phyloP scores from a whole-genome alignment of 2,113 vertebrate genomes.

The Oxygymnocypris stewartii region DNA sequence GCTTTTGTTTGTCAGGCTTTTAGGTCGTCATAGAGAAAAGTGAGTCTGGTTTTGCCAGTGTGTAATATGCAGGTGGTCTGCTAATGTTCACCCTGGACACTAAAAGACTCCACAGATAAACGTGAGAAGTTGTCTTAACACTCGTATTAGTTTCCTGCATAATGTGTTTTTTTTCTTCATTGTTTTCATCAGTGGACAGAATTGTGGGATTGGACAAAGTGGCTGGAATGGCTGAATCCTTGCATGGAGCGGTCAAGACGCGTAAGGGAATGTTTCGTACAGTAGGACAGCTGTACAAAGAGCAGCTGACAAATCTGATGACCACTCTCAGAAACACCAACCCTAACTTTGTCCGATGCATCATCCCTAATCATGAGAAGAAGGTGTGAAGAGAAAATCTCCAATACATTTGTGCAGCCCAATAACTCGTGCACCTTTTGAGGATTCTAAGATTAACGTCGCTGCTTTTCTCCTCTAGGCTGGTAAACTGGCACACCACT shows the following conservation, averaged over 20 bases:
- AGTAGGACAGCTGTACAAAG: constrained; percentile 96
- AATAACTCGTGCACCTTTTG: background rate
- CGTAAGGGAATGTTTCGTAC: constrained; percentile 99
- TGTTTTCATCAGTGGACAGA: constrained; percentile 83
- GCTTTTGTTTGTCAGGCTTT: constrained; percentile 42
- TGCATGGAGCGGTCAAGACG: constrained; percentile 93
- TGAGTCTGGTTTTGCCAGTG: constrained; percentile 2
- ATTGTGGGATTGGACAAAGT: constrained; percentile 99
- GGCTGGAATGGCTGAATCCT: constrained; percentile 87
- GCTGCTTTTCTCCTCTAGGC: constrained; percentile 74
- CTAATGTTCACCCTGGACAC: constrained; percentile 22
- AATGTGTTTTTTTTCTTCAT: constrained; percentile 24
- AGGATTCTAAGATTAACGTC: background rate
- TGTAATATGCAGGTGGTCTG: constrained; percentile 31
- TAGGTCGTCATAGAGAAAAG: constrained; percentile 34
- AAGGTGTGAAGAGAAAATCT: constrained; percentile 76
- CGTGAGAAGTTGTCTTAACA: background rate
- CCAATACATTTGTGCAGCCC: background rate
- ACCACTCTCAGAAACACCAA: constrained; percentile 96
- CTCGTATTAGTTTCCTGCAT: background rate
- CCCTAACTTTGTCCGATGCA: constrained; percentile 98
- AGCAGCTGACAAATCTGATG: constrained; percentile 96
- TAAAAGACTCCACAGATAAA: constrained; percentile 21
- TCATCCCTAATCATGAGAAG: constrained; percentile 98
- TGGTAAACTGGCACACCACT: constrained; percentile 92